Evolutionary conservation across 2,113 vertebrate genomes (phyloP).

Genomic region (Sminthopsis crassicaudata): DNA sequence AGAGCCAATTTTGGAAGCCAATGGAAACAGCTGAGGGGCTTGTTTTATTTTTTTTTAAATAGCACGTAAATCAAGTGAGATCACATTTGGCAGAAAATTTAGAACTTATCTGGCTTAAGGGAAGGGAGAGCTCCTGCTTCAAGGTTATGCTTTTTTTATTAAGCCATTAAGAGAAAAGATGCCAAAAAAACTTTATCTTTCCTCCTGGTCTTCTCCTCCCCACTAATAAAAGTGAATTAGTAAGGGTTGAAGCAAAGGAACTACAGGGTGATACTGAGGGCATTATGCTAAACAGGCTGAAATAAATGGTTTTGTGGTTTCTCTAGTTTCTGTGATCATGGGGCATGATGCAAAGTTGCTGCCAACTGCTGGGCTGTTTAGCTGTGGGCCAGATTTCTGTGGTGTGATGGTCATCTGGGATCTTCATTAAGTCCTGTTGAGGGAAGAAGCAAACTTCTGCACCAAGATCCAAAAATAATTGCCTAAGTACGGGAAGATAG

Average conservation of each 20-base stretch:
- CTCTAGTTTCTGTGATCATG: not conserved
- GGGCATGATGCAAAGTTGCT: not conserved
- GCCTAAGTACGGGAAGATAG: not conserved
- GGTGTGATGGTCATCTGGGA: not conserved
- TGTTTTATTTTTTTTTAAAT: not conserved
- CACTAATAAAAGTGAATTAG: not conserved
- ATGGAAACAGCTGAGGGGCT: not conserved
- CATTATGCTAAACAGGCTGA: not conserved
- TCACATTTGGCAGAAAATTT: conserved; percentile 24
- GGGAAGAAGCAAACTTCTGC: not conserved
- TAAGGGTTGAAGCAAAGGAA: not conserved
- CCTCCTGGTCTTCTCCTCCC: not conserved
- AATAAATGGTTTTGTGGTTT: not conserved
- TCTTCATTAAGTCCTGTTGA: not conserved
- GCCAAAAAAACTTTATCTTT: conserved; percentile 8
- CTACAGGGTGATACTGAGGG: not conserved
- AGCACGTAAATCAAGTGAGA: not conserved
- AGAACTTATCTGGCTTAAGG: not conserved
- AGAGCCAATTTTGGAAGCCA: not conserved
- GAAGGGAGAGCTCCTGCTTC: not conserved
- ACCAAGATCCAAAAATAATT: not conserved
- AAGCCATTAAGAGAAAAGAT: not conserved
- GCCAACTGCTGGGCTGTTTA: not conserved
- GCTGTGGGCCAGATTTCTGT: not conserved
- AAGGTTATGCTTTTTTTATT: not conserved